Conservation (phyloP, 2,113 vertebrate genomes). For the Rhadina sibilatrix region DNA sequence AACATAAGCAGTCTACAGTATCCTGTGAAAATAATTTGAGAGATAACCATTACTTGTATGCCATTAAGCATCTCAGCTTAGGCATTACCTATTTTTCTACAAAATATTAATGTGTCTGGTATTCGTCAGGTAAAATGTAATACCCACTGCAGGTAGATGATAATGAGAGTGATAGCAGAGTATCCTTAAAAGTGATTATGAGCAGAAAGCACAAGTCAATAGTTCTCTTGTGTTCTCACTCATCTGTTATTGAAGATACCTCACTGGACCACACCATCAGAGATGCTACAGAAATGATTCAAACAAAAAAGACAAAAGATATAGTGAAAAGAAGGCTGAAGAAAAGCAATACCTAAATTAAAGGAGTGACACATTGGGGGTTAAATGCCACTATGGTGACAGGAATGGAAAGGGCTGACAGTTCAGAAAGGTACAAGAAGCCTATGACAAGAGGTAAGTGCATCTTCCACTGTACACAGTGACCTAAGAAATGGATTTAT, state of each 20-base stretch:
- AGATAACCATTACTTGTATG: background rate
- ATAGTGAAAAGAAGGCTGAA: background rate
- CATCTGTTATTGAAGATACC: background rate
- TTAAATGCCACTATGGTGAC: background rate
- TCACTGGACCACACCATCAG: background rate
- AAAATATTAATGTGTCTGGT: background rate
- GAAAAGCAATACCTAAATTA: background rate
- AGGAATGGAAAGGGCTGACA: background rate
- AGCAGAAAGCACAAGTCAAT: background rate
- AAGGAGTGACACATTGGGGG: background rate
- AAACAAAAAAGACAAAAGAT: background rate
- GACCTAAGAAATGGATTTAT: background rate
- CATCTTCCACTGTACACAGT: accelerated
- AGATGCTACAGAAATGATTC: background rate
- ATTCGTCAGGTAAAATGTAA: background rate
- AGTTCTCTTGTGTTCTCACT: background rate
- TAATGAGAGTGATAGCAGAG: background rate
- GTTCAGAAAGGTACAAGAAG: background rate
- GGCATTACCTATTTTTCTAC: background rate
- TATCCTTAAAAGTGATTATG: background rate
- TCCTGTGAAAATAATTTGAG: background rate
- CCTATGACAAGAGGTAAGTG: background rate
- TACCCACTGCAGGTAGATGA: background rate
- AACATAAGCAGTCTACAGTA: background rate
- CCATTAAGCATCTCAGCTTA: background rate